Conservation (phyloP, 2,797 vertebrate species). For the Clarias fuscus region DNA sequence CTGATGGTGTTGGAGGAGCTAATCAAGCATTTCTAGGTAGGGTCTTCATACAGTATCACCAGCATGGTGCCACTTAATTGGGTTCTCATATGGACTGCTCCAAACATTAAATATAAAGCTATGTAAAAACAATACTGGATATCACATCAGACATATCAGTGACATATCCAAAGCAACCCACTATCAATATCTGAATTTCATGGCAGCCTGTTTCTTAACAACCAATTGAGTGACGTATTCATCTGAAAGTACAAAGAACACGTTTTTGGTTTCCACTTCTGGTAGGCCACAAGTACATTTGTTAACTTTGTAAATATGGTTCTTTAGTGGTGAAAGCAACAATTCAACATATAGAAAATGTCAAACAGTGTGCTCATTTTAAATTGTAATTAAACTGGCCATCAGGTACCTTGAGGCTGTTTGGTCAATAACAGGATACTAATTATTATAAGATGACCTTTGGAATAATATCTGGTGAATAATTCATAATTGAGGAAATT, state of each 20-base stretch:
- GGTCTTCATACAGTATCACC: conserved; percentile 38
- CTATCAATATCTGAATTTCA: conserved; percentile 28
- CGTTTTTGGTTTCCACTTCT: conserved; percentile 36
- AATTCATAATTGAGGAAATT: conserved; percentile 82
- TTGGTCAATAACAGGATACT: conserved; percentile 85
- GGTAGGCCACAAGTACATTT: conserved; percentile 40
- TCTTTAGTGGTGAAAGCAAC: conserved; percentile 71
- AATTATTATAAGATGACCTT: conserved; percentile 88
- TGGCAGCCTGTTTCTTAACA: conserved; percentile 27
- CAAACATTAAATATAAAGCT: conserved; percentile 24
- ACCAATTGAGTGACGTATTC: conserved; percentile 36
- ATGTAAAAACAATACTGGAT: conserved; percentile 25
- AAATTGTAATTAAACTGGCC: conserved; percentile 87
- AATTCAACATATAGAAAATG: conserved; percentile 80
- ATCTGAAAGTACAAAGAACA: conserved; percentile 36
- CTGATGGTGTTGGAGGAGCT: conserved; percentile 41
- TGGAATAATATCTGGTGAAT: conserved; percentile 85
- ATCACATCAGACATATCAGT: neutral
- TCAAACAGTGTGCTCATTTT: conserved; percentile 82
- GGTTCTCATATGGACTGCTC: conserved; percentile 16
- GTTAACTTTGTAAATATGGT: conserved; percentile 66
- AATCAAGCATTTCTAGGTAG: conserved; percentile 42
- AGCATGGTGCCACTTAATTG: conserved; percentile 34
- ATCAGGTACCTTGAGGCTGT: conserved; percentile 84
- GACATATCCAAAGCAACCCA: neutral